Evolutionary conservation across 64 coral and sea anemone species (phyloP), one percentile per base, ranked within the genome.

Genomic region (Montipora capricornis): DNA sequence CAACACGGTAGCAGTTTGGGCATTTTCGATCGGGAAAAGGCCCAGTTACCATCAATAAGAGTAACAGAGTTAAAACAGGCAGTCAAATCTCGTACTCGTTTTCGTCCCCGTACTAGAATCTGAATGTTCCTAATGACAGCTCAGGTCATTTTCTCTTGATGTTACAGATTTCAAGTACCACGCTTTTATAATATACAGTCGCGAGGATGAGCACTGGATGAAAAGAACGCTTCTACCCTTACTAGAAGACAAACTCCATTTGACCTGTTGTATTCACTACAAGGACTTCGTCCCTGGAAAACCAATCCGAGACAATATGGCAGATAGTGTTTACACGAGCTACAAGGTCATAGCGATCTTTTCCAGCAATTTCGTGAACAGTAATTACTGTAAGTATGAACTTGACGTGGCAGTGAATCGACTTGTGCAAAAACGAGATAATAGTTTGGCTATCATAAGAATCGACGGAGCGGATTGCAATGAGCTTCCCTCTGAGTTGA

Each of bases 231-330:
- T 92, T 10, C 81, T 77, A 0, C 45, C 26, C 15, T 76, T 59
- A 19, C 58, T 93, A 3, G 82, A 93, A 16, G 75, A 70, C 16
- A 69, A 87, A 22, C 17, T 71, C 55, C 52, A 87, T 14, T 46
- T 93, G 6, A 93, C 19, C 9, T 87, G 83, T 44, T 87, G 91
- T 46, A 71, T 93, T 55, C 91, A 93, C 64, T 87, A 88, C 61
- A 93, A 84, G 78, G 83, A 93, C 66, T 93, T 93, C 73, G 13
- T 64, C 9, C 75, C 50, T 71, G 91, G 91, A 19, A 57, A 52
- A 4, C 14, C 60, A 66, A 64, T 93, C 20, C 45, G 17, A 13
- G 91, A 93, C 4, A 88, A 29, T 29, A 93, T 93, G 91, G 61
- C 84, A 26, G 53, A 87, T 5, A 88, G 91, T 44, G 82, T 93